phyloP scores from a whole-genome alignment of 2,113 vertebrate species.

The Saccopteryx bilineata region DNA sequence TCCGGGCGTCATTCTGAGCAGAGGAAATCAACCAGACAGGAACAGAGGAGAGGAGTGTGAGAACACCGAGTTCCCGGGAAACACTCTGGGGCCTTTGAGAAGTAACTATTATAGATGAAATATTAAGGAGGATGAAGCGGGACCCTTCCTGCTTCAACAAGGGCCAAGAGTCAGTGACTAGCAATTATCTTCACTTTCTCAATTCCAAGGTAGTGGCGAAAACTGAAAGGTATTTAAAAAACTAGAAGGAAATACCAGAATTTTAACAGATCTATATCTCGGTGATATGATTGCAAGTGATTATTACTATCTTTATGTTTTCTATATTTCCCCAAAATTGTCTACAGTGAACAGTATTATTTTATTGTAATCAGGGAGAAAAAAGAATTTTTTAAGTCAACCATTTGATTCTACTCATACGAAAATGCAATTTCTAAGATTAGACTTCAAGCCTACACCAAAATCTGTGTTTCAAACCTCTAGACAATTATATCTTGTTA shows the following conservation, averaged over 20 bases:
- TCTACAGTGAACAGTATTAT: background rate
- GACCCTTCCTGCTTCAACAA: background rate
- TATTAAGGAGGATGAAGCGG: background rate
- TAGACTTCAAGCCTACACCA: slow-evolving; percentile 39
- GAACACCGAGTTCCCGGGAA: background rate
- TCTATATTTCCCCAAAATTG: slow-evolving; percentile 8
- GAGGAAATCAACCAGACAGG: background rate
- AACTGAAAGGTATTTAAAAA: background rate
- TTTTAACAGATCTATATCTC: background rate
- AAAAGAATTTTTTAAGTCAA: background rate
- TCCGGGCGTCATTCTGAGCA: background rate
- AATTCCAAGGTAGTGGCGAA: background rate
- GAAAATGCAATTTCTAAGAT: slow-evolving; percentile 64
- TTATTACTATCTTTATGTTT: background rate
- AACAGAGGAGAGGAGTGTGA: background rate
- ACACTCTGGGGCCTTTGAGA: background rate
- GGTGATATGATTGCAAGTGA: background rate
- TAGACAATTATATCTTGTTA: background rate
- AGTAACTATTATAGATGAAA: background rate
- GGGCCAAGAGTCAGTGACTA: background rate
- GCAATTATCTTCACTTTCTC: slow-evolving; percentile 10
- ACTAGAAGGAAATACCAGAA: background rate
- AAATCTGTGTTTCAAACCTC: slow-evolving; percentile 55
- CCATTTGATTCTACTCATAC: background rate
- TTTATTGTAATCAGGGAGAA: background rate